Base-by-base conservation (phyloP, 1,140 invertebrate species). In the Daktulosphaira vitifoliae region DNA sequence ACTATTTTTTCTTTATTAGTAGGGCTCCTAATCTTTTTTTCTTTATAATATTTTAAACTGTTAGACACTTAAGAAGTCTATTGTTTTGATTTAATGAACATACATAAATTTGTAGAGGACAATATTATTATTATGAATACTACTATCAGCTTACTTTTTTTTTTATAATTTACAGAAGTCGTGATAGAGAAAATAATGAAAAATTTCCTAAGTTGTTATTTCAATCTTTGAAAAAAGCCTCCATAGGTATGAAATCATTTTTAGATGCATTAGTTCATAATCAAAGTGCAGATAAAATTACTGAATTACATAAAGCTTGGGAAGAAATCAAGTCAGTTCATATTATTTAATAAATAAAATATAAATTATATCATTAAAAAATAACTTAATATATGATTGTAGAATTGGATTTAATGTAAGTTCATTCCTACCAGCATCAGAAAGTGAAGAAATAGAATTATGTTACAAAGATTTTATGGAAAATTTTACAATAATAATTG, bases 331-430 rank as follows among this genome's bases (percentile, higher is more conserved):
- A 16, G 56, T 62, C 4, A 33, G 9, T 26, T 26, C 8, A 48
- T 25, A 62, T 22, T 8, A 20, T 13, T 48, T 29, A 0, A n/a
- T 4, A n/a, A 33, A 29, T 20, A 18, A n/a, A n/a, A n/a, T n/a
- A n/a, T n/a, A n/a, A n/a, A n/a, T n/a, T n/a, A n/a, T n/a, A n/a
- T n/a, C n/a, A n/a, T n/a, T n/a, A n/a, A n/a, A 33, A 4, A 62
- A 33, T 22, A 13, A 53, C 11, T 33, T 33, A 33, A 33, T 6
- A 6, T 33, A 33, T 11, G 29, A 33, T 6, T 33, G 13, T 33
- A 62, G 56, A 15, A 20, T 33, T 29, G 42, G 16, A 29, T 48
- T 62, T 29, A 62, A 48, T 46, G 42, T 46, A 9, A 59, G 25
- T 33, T 62, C 54, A 3, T 33, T 18, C 26, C 29, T 59, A 3